phyloP scores from a whole-genome alignment of 2,113 vertebrate genomes.

The Heterochromis multidens region DNA sequence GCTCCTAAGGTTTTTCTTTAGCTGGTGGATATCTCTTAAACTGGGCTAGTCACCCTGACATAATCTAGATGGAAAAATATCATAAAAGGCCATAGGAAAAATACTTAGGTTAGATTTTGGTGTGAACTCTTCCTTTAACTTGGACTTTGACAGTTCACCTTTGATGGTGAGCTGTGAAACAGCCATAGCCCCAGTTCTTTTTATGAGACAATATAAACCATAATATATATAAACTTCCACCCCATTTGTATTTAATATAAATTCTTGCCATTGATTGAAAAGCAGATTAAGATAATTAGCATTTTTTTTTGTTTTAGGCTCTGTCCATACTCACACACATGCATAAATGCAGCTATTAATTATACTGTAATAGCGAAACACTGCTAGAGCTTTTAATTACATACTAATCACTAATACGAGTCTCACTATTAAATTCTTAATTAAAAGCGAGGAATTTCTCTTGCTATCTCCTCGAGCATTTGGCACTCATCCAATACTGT shows the following conservation, averaged over 20 bases:
- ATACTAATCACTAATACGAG: slow-evolving; percentile 67
- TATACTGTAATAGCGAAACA: slow-evolving; percentile 54
- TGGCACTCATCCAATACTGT: slow-evolving; percentile 58
- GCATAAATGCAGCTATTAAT: slow-evolving; percentile 45
- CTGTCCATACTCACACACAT: background rate
- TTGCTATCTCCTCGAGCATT: slow-evolving; percentile 62
- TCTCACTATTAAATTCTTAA: slow-evolving; percentile 70
- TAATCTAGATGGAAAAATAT: background rate
- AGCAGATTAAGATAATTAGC: slow-evolving; percentile 5
- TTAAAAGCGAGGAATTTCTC: slow-evolving; percentile 68
- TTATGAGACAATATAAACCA: background rate
- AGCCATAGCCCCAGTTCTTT: background rate
- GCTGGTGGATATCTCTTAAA: too few species aligned
- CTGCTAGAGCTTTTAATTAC: slow-evolving; percentile 67
- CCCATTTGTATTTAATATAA: background rate
- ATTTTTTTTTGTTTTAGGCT: background rate
- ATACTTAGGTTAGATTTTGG: background rate
- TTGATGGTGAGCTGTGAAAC: background rate
- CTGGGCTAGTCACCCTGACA: background rate
- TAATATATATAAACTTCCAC: background rate
- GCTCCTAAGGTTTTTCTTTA: background rate
- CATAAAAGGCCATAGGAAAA: fast-evolving
- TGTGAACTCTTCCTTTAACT: background rate
- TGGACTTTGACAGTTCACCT: background rate
- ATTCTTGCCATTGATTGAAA: background rate